Conservation (phyloP, 1,140 invertebrate species). For the Solenopsis fugax region DNA sequence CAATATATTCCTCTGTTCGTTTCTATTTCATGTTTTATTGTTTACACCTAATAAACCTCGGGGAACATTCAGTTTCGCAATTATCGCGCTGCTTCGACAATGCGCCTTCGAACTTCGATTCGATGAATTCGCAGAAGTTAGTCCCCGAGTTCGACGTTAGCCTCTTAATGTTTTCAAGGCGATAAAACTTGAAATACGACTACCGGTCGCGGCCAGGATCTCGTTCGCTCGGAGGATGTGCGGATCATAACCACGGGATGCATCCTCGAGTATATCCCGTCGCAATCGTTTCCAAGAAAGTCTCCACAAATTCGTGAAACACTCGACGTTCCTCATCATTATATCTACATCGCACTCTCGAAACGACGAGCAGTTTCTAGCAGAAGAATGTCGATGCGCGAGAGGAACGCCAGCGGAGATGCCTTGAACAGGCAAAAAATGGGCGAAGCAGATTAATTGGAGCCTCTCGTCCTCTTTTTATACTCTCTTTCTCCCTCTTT, state of each 20-base stretch:
- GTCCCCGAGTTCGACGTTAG: not conserved
- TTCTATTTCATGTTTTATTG: not conserved
- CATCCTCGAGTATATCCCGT: constrained; percentile 56
- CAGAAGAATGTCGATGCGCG: constrained; percentile 52
- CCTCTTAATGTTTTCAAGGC: constrained; percentile 78
- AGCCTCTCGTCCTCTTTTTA: constrained; percentile 50
- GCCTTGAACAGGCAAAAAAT: constrained; percentile 51
- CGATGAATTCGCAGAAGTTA: constrained; percentile 21
- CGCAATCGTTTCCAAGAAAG: constrained; percentile 12
- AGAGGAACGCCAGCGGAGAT: constrained; percentile 55
- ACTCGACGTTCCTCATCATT: constrained; percentile 30
- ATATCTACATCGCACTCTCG: constrained; percentile 21
- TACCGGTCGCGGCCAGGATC: constrained; percentile 66
- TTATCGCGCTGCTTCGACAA: not conserved
- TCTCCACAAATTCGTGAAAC: constrained; percentile 1
- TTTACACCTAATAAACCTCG: not conserved
- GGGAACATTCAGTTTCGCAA: not conserved
- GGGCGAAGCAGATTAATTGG: constrained; percentile 76
- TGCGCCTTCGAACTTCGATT: not conserved
- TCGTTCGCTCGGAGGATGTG: constrained; percentile 80
- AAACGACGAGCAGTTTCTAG: constrained; percentile 26
- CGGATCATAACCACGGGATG: constrained; percentile 82
- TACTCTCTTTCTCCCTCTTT: not conserved
- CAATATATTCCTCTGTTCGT: not conserved
- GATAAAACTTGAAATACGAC: constrained; percentile 86